Base-by-base conservation (phyloP, 64 coral and sea anemone genomes). In the Actinia equina region DNA sequence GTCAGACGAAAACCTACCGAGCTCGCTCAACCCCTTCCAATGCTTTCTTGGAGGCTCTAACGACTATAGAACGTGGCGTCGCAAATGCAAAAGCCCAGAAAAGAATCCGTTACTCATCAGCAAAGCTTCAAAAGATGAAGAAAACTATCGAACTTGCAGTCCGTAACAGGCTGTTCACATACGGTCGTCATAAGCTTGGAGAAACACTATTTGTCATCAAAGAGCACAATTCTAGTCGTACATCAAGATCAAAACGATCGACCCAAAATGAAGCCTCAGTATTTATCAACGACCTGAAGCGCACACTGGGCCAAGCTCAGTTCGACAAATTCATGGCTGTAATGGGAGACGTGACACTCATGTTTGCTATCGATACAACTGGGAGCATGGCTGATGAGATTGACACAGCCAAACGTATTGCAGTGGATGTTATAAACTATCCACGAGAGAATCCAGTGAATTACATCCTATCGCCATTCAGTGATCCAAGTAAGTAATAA, bases 11-110 rank as follows among this genome's bases (percentile, higher is more conserved):
- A 59, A 69, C 85, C 13, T 95, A 92, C 46, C 64, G 87, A 59
- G 82, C 59, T 9, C 19, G 19, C 82, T 2, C 77, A 5, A 91
- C 94, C 0, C 94, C 90, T 1, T 95, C 90, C 8, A 95, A 95
- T 58, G 71, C 88, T 17, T 95, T 95, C 45, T 79, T 95, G 5
- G 86, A 88, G 22, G 87, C 87, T n/a, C 61, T 95, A 17, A 95
- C 84, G 10, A 84, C 74, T n/a, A 95, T 95, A 26, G 94, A 95
- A 23, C 94, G 90, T 15, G 89, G 86, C 0, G 59, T 95, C 1
- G 87, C 89, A 2, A 84, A 95, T 17, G 89, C 94, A 22, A 88
- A 43, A 15, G 60, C 87, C 2, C 82, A 77, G 14, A 43, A 18
- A 61, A 7, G 83, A 37, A 6, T 85, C 4, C 49, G 52, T 7